phyloP scores from a whole-genome alignment of 1,140 invertebrate species.

The Aplysia californica region DNA sequence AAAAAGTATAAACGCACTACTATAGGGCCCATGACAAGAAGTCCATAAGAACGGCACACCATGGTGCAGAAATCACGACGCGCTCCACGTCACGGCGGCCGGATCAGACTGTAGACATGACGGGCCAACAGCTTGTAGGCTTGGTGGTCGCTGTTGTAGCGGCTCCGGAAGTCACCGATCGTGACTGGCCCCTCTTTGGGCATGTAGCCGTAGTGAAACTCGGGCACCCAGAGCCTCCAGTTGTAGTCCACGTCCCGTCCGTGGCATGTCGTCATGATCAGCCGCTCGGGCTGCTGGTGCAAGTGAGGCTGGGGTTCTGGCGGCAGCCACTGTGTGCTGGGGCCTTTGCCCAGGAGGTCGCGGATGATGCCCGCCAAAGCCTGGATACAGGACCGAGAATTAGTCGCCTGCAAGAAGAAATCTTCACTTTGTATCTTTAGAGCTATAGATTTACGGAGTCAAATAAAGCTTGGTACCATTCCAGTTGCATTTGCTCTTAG shows the following conservation, averaged over 20 bases:
- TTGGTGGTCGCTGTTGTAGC: neutral
- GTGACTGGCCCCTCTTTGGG: slow-evolving; percentile 24
- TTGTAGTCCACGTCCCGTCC: slow-evolving; percentile 23
- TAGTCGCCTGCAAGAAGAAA: too few species aligned
- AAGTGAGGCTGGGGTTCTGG: neutral
- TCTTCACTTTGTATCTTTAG: too few species aligned
- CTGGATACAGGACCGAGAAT: too few species aligned
- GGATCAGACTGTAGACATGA: neutral
- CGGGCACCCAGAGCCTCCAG: slow-evolving; percentile 19
- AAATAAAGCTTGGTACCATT: too few species aligned
- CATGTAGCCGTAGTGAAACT: slow-evolving; percentile 24
- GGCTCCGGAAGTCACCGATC: neutral
- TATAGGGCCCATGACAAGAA: too few species aligned
- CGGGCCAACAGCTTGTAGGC: slow-evolving; percentile 5
- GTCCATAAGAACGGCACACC: too few species aligned
- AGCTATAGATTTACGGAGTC: too few species aligned
- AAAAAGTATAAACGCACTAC: too few species aligned
- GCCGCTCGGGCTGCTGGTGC: neutral
- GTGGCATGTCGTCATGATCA: neutral
- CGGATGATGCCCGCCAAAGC: slow-evolving; percentile 11
- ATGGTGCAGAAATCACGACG: neutral
- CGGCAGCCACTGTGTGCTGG: slow-evolving; percentile 11
- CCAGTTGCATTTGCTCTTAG: too few species aligned
- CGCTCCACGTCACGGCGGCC: neutral
- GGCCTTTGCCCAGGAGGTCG: slow-evolving; percentile 18